A percentile compares a stretch with the other conserved stretches of the same genome.
phyloP scores from a whole-genome alignment of 2,113 vertebrate species.

The Calidris pygmaea region DNA sequence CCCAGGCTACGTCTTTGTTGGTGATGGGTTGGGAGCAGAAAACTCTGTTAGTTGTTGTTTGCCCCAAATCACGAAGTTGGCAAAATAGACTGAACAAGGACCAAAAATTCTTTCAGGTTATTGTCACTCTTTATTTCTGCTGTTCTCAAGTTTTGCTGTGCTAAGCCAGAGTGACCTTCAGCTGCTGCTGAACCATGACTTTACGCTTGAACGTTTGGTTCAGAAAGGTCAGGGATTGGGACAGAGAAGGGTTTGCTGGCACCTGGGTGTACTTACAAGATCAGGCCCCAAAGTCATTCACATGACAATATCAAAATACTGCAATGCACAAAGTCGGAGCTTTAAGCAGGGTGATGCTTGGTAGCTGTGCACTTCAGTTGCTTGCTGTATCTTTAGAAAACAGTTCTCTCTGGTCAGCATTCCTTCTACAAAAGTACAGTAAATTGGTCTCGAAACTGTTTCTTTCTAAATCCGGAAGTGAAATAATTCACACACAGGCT shows the following conservation, averaged over 20 bases:
- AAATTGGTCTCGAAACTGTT: neutral
- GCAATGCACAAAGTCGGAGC: neutral
- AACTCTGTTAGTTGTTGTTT: neutral
- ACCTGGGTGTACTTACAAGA: neutral
- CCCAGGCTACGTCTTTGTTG: neutral
- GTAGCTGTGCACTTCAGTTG: neutral
- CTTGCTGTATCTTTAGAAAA: neutral
- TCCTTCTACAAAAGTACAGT: neutral
- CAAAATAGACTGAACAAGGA: neutral
- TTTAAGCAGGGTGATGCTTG: neutral
- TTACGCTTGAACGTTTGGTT: neutral
- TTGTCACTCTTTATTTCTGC: neutral
- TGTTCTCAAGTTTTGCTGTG: neutral
- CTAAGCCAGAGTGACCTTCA: neutral
- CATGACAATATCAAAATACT: neutral
- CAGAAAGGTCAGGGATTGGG: neutral
- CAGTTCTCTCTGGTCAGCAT: neutral
- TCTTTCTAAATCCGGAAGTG: neutral
- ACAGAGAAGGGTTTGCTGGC: neutral
- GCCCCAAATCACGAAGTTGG: neutral
- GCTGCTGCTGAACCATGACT: neutral
- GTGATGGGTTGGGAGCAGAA: neutral
- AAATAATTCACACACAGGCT: neutral
- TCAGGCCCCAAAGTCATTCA: neutral
- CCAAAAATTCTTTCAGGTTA: neutral